Evolutionary conservation across 1,140 invertebrate species (phyloP).

Genomic region (Scylla paramamosain): DNA sequence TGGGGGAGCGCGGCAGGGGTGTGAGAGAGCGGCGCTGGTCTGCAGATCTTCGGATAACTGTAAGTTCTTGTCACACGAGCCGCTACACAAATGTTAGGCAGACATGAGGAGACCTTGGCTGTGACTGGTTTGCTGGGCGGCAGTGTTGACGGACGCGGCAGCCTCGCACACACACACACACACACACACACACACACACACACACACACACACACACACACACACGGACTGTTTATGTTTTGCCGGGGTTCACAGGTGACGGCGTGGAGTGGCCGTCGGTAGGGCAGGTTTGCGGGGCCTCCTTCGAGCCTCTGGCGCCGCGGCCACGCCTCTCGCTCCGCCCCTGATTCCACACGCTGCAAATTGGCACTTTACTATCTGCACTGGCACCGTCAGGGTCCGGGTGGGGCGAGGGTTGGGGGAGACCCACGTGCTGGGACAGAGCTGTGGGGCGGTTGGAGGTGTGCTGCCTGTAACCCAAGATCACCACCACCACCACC

Average conservation of each 20-base stretch:
- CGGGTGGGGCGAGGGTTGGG: not conserved
- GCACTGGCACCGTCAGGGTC: conserved; percentile 5
- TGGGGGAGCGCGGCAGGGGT: not conserved
- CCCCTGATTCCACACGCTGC: not conserved
- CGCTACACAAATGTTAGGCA: conserved; percentile 40
- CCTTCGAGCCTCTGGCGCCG: not conserved
- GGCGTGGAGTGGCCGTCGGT: not conserved
- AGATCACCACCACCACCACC: conserved; percentile 18
- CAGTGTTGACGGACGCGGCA: conserved; percentile 27
- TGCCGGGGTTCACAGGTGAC: not conserved
- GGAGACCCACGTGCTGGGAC: conserved; percentile 39
- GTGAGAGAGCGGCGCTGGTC: not conserved
- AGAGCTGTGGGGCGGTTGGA: not conserved
- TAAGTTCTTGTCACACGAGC: conserved; percentile 3
- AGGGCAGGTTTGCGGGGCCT: not conserved
- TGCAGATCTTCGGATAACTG: conserved; percentile 12
- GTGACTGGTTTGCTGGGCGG: conserved; percentile 40
- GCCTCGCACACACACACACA: not conserved
- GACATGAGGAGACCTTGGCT: conserved; percentile 38
- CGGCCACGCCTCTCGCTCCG: conserved; percentile 15
- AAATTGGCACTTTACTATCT: conserved; percentile 50
- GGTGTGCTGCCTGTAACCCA: conserved; percentile 21
- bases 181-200: not conserved
- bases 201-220: not conserved
- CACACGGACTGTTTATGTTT: not conserved